A percentile compares a stretch with the other conserved stretches of the same genome.
Conservation (phyloP, 2,888 invertebrate species). For the Anoncus sp. region DNA sequence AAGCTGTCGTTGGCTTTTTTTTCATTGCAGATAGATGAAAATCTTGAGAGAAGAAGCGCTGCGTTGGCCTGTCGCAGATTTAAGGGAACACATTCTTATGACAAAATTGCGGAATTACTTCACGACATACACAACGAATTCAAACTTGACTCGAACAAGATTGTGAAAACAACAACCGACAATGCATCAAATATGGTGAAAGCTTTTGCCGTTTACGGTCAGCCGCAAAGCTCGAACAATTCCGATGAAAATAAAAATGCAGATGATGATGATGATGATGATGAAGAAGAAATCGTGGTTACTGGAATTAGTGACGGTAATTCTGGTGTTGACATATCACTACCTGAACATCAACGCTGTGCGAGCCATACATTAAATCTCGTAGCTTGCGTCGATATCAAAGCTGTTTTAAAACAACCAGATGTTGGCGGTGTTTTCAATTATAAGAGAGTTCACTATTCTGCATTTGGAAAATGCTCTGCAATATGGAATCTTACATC, state of each 20-base stretch:
- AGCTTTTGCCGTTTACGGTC: not conserved
- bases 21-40: too few species aligned
- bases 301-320: constrained; percentile 4
- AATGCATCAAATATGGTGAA: not conserved
- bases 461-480: not conserved
- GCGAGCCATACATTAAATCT: not conserved
- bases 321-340: not conserved
- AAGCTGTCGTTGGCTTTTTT: too few species aligned
- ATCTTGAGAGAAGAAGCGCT: too few species aligned
- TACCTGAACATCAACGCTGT: not conserved
- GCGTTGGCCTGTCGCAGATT: too few species aligned
- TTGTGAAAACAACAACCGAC: not conserved
- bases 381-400: not conserved
- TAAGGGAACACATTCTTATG: too few species aligned
- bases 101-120: too few species aligned
- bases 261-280: not conserved
- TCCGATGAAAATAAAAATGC: not conserved
- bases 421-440: not conserved
- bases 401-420: not conserved
- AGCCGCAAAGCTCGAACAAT: too few species aligned
- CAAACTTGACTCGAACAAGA: not conserved
- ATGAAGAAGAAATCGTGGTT: not conserved
- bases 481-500: not conserved
- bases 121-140: not conserved
- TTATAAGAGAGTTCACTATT: not conserved